These are phyloP conservation scores for Yponomeuta cagnagella DNA, from an alignment of 2,888 invertebrate genomes.

Conservation along the genomic window DNA sequence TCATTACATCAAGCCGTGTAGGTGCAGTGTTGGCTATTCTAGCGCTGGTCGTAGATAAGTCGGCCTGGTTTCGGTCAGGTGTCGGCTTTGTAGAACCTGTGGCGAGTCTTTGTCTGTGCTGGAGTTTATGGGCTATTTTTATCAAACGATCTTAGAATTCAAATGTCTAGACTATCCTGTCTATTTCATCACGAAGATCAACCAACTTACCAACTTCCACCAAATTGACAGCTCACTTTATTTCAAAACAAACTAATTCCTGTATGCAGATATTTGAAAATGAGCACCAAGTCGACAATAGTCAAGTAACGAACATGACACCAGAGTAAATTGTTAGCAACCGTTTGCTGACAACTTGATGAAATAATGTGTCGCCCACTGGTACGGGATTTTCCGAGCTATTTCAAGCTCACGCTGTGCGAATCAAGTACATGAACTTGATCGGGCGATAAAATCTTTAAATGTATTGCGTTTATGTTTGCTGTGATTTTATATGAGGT, in stretches of 20 bases:
- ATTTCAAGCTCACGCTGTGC: not conserved
- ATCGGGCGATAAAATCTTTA: too few species aligned
- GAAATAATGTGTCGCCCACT: not conserved
- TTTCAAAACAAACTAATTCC: slow-evolving; percentile 4
- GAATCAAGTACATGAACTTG: too few species aligned
- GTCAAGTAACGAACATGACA: slow-evolving; percentile 7
- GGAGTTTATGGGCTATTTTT: not conserved
- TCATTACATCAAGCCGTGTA: slow-evolving; percentile 39
- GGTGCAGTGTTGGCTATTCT: slow-evolving; percentile 33
- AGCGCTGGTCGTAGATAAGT: slow-evolving; percentile 40
- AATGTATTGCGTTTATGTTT: too few species aligned
- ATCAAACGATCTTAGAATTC: not conserved
- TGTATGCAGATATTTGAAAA: not conserved
- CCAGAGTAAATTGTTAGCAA: not conserved
- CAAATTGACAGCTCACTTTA: not conserved
- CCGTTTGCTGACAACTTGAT: not conserved
- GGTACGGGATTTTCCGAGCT: not conserved
- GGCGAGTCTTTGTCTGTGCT: not conserved
- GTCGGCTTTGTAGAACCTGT: slow-evolving; percentile 22
- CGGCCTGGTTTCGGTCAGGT: slow-evolving; percentile 46
- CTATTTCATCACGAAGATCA: not conserved
- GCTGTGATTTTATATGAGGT: too few species aligned
- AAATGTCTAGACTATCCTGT: not conserved
- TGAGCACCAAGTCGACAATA: slow-evolving; percentile 5
- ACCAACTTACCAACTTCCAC: not conserved